Evolutionary conservation across 2,888 invertebrate species (phyloP).

Genomic region (Scaptomyza cyrtandrae): DNA sequence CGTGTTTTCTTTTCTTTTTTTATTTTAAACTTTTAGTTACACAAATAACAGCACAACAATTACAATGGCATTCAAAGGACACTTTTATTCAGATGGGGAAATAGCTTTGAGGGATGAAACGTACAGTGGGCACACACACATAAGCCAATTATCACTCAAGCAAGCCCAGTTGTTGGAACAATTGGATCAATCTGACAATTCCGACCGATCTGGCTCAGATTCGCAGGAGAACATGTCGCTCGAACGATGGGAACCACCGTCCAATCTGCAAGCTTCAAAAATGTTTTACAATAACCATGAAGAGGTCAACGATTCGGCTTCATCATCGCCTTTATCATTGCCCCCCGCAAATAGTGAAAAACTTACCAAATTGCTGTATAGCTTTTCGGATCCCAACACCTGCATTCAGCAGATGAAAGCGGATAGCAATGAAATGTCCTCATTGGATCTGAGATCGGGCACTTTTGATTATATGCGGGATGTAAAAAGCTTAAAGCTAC

Average conservation of each 20-base stretch:
- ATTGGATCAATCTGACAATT: background rate
- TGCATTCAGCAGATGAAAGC: slow-evolving; percentile 40
- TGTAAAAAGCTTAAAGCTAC: slow-evolving; percentile 25
- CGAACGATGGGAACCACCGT: slow-evolving; percentile 13
- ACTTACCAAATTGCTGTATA: slow-evolving; percentile 13
- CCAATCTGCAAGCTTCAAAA: slow-evolving; percentile 1
- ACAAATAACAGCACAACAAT: slow-evolving; percentile 18
- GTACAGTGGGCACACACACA: slow-evolving; percentile 9
- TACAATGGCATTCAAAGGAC: slow-evolving; percentile 52
- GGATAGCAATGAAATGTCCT: slow-evolving; percentile 66
- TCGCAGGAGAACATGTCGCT: background rate
- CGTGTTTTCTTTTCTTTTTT: background rate
- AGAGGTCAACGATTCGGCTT: slow-evolving; percentile 20
- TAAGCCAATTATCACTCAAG: slow-evolving; percentile 2
- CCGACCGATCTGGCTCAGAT: background rate
- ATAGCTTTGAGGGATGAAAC: slow-evolving; percentile 39
- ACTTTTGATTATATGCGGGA: slow-evolving; percentile 33
- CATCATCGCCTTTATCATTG: slow-evolving; percentile 42
- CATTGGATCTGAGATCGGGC: slow-evolving; percentile 70
- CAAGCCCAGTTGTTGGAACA: background rate
- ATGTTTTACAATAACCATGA: slow-evolving; percentile 6
- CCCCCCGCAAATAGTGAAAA: slow-evolving; percentile 19
- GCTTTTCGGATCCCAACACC: slow-evolving; percentile 40
- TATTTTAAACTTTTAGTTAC: slow-evolving; percentile 17
- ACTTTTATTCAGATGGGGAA: slow-evolving; percentile 30